Percentiles rank a stretch among this genome's conserved stretches.
Evolutionary conservation across 1,140 invertebrate genomes (phyloP).

Genomic region (Eciton burchellii): DNA sequence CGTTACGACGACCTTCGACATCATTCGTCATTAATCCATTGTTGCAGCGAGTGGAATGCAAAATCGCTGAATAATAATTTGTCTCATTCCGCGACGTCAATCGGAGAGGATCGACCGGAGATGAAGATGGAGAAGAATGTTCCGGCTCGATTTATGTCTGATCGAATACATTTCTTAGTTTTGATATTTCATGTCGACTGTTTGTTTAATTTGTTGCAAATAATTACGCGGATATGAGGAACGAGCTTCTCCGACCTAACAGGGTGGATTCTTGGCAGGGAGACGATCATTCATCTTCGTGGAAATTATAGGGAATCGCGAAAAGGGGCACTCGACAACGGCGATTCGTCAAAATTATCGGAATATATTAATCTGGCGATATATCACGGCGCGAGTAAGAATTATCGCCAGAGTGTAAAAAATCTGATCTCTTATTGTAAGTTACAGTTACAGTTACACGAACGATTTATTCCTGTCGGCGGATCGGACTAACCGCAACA

Average conservation of each 20-base stretch:
- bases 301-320: constrained; percentile 16
- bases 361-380: constrained; percentile 33
- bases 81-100: too few species aligned
- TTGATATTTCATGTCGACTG: neutral
- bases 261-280: neutral
- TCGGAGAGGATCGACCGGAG: too few species aligned
- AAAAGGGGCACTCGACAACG: neutral
- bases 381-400: constrained; percentile 16
- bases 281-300: neutral
- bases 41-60: too few species aligned
- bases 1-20: too few species aligned
- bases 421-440: neutral
- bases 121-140: too few species aligned
- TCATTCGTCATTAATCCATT: neutral
- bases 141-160: neutral
- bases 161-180: neutral
- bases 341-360: constrained; percentile 31
- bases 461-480: neutral
- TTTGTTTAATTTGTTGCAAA: neutral
- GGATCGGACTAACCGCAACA: neutral
- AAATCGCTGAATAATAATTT: too few species aligned
- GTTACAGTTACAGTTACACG: constrained; percentile 14
- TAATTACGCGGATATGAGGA: neutral
- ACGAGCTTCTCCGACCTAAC: constrained; percentile 36
- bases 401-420: constrained; percentile 16